These are phyloP conservation scores for Rhagonycha lutea DNA, from an alignment of 2,888 invertebrate species.

Conservation along the genomic window DNA sequence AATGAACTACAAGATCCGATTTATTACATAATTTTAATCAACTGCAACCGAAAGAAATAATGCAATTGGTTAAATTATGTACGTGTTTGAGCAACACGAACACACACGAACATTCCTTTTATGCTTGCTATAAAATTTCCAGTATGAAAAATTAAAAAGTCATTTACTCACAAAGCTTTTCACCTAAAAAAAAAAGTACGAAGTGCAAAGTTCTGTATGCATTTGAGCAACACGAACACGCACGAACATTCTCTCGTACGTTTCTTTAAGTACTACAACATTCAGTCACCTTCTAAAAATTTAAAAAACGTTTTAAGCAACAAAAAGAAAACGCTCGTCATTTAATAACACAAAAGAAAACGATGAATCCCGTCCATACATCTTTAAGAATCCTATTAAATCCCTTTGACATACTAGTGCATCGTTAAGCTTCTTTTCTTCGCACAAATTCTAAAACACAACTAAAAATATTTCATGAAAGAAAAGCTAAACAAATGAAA, in stretches of 20 bases:
- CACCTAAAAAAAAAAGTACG: too few relatives aligned
- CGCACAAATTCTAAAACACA: background rate
- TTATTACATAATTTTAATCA: too few relatives aligned
- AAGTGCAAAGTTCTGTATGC: too few relatives aligned
- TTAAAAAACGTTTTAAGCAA: background rate
- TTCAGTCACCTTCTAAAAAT: background rate
- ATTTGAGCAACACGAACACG: too few relatives aligned
- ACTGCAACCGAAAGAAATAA: too few relatives aligned
- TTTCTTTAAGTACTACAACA: background rate
- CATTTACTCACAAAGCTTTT: too few relatives aligned
- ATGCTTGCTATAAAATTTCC: too few relatives aligned
- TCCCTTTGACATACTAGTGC: background rate
- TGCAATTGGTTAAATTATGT: too few relatives aligned
- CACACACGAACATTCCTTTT: background rate
- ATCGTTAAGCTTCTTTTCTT: background rate
- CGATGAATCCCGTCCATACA: background rate
- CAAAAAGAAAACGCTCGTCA: background rate
- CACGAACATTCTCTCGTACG: background rate
- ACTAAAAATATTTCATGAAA: background rate
- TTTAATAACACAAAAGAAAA: background rate
- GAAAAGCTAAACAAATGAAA: background rate
- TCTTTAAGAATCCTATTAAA: background rate
- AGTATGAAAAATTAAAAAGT: too few relatives aligned
- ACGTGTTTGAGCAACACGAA: background rate
- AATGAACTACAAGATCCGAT: too few relatives aligned